Evolutionary conservation across 2,113 vertebrate species (phyloP), one percentile per base, ranked within the genome.

Genomic region (human (Homo sapiens)): DNA sequence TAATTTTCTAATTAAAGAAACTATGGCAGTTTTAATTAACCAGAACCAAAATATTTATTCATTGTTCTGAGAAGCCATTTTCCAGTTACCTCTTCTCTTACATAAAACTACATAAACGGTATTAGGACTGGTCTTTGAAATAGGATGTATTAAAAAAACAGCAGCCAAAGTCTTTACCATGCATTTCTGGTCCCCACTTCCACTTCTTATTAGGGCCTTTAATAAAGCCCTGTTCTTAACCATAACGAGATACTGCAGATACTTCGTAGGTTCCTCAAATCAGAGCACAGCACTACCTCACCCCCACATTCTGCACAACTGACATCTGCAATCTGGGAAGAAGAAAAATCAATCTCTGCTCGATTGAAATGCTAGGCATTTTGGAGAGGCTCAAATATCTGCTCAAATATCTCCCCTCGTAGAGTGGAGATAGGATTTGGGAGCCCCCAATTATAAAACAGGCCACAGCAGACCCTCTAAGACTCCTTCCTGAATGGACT

Each of bases 81-180:
- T 84, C 68, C 17, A 75, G 50, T 66, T 92, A 5, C 80, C 30
- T 57, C 57, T 30, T 68, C 30, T 94, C 9, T 20, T 59, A 70
- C 3, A 45, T 38, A 68, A 59, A 86, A 50, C 22, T 16, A 32
- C 2, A 40, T 3, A 48, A 52, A 70, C 18, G 48, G 23, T 43
- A 64, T 13, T 22, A 76, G 27, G 27, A 59, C 27, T 75, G n/a
- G 55, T 27, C 43, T 94, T 59, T 89, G 86, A 83, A 92, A 96
- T 1, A 90, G 57, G 14, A 48, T 64, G 89, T 89, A 83, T 17
- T 89, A 55, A 90, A 96, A 96, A 90, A 38, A 85, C 61, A 84
- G 50, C 16, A 76, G 87, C 17, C 55, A 9, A 59, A 48, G 43
- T 78, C 52, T 90, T 64, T 22, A 75, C 0, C 2, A 6, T 8